A percentile compares a stretch with the other conserved stretches of the same genome.
Conservation (phyloP, 2,797 vertebrate species). For the Anolis apletophallus region DNA sequence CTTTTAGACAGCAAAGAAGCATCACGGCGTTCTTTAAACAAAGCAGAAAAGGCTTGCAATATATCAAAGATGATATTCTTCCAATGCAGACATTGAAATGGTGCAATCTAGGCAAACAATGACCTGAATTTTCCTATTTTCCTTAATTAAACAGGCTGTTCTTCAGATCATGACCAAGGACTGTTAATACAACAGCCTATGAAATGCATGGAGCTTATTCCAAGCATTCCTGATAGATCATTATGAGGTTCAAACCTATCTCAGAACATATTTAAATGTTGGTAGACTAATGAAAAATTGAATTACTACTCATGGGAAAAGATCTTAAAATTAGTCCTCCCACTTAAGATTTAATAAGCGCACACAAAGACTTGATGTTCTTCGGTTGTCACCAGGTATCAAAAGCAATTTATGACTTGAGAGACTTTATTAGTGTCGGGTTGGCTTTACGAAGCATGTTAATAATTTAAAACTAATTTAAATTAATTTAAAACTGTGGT, state of each 20-base stretch:
- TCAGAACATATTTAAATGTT: constrained; percentile 36
- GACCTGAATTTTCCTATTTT: neutral
- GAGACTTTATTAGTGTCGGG: neutral
- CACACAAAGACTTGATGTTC: constrained; percentile 19
- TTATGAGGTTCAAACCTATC: neutral
- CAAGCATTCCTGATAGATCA: neutral
- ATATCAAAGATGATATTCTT: neutral
- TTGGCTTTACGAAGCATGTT: neutral
- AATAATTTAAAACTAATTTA: neutral
- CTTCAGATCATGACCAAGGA: neutral
- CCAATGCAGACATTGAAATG: neutral
- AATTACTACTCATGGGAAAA: constrained; percentile 25
- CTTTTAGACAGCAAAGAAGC: neutral
- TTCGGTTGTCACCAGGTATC: constrained; percentile 60
- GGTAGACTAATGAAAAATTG: constrained; percentile 51
- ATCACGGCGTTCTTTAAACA: neutral
- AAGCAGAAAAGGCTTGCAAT: neutral
- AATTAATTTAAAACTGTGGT: neutral
- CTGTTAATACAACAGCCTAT: constrained; percentile 1
- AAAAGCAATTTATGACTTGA: constrained; percentile 35
- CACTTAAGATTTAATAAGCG: constrained; percentile 58
- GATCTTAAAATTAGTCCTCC: neutral
- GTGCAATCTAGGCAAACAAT: neutral
- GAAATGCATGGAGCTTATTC: rapidly evolving
- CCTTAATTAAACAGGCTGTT: constrained; percentile 19